phyloP scores from a whole-genome alignment of 2,113 vertebrate genomes.

The Larimichthys polyactis region DNA sequence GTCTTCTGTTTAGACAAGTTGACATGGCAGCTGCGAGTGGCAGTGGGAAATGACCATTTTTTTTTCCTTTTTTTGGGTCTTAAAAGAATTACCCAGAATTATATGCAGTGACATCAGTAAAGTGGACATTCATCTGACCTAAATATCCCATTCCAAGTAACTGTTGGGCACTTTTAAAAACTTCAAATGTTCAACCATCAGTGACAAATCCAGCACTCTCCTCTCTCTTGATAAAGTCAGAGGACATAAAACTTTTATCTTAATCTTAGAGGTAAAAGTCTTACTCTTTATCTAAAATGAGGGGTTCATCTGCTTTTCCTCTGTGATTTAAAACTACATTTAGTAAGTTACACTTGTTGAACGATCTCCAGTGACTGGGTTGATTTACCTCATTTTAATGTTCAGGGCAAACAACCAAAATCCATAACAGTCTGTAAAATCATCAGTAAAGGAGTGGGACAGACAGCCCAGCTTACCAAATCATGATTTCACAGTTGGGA shows the following conservation, averaged over 20 bases:
- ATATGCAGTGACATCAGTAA: constrained; percentile 29
- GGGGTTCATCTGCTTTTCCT: background rate
- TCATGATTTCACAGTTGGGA: background rate
- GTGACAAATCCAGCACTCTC: constrained; percentile 33
- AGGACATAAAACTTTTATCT: background rate
- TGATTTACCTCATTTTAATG: no score
- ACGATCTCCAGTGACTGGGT: no score
- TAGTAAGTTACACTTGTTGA: no score
- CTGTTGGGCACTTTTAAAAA: constrained; percentile 17
- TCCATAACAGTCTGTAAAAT: no score
- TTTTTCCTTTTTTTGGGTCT: constrained; percentile 20
- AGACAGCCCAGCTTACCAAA: no score
- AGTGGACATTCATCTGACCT: constrained; percentile 58
- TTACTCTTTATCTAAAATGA: background rate
- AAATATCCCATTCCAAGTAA: constrained; percentile 37
- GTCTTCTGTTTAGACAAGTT: constrained; percentile 16
- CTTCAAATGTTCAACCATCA: constrained; percentile 2
- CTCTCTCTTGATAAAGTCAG: background rate
- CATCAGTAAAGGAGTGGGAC: no score
- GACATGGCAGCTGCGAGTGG: constrained; percentile 23
- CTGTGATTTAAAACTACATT: background rate
- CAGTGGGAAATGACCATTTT: background rate
- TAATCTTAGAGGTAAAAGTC: background rate
- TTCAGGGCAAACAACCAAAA: no score
- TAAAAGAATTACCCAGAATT: constrained; percentile 50